Base-by-base conservation (phyloP, 2,113 vertebrate species). In the Centropus unirufus region DNA sequence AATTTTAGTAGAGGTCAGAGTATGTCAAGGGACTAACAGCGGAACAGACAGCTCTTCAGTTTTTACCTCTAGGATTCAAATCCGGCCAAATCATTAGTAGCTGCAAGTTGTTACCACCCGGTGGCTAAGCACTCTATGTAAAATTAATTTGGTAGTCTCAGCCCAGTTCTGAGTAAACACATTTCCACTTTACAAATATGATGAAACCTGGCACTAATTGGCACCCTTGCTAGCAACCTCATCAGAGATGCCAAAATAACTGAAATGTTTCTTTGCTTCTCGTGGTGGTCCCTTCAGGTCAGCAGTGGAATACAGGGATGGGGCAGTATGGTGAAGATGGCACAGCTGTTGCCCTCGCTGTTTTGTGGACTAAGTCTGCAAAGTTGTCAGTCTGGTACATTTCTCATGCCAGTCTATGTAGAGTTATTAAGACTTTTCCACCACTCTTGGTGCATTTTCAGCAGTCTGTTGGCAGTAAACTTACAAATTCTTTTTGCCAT, bases 181-280 rank as follows among this genome's bases (percentile, higher is more conserved):
- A 64, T 94, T 91, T 92, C 39, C 57, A 40, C 79, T 92, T 86
- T 78, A 94, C 79, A 96, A 88, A 93, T 72, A n/a, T 29, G 82
- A 93, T 93, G 92, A 74, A 90, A 81, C 54, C 80, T 88, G 87
- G 82, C 42, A 51, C 82, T 96, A 95, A 94, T 86, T 96, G 93
- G 84, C 93, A 86, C 84, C 89, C 93, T 96, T 52, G 59, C 93
- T 87, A 40, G 89, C 67, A 91, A 70, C 29, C 51, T 91, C 39
- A 22, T 75, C 89, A 77, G 82, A 86, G 82, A 39, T 90, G 90
- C 90, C 94, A 96, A 63, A 88, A 51, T 12, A 69, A 59, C 47
- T 67, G 79, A 14, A 59, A 63, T 63, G 14, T 70, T 92, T 47
- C 80, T 89, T 83, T 86, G 67, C 46, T 83, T 36, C 83, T 92